Percentiles rank a stretch among this genome's conserved stretches.
Evolutionary conservation across 1,140 invertebrate genomes (phyloP).

Genomic region (Lasaia peninsularis): DNA sequence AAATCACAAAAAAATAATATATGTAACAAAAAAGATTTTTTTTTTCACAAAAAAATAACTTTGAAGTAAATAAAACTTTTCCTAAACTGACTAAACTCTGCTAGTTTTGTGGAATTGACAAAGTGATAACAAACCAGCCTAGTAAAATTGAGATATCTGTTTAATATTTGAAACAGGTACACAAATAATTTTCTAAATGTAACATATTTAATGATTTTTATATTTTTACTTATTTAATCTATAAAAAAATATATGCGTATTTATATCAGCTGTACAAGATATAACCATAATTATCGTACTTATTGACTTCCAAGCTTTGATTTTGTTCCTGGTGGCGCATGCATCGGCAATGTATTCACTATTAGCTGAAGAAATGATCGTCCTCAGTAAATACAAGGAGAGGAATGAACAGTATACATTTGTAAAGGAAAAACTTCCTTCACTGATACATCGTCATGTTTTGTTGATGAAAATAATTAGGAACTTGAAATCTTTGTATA

Average conservation of each 20-base stretch:
- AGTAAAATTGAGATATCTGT: too few species aligned
- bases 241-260: neutral
- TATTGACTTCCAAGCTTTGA: neutral
- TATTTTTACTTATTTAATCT: too few species aligned
- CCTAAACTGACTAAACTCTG: too few species aligned
- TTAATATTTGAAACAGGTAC: too few species aligned
- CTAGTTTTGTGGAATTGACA: too few species aligned
- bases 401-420: neutral
- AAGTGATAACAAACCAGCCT: too few species aligned
- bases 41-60: too few species aligned
- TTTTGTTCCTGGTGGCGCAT: slow-evolving; percentile 11
- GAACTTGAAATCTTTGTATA: slow-evolving; percentile 48
- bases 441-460: slow-evolving; percentile 40
- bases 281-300: neutral
- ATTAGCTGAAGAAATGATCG: neutral
- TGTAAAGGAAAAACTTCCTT: slow-evolving; percentile 16
- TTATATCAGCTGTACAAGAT: neutral
- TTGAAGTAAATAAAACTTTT: too few species aligned
- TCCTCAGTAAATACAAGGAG: neutral
- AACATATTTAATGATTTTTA: neutral
- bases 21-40: too few species aligned
- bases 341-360: slow-evolving; percentile 8
- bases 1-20: too few species aligned
- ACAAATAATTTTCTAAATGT: too few species aligned
- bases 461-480: slow-evolving; percentile 37